Evolutionary conservation across 1,140 invertebrate species (phyloP).

Genomic region (Drosophila equinoxialis): DNA sequence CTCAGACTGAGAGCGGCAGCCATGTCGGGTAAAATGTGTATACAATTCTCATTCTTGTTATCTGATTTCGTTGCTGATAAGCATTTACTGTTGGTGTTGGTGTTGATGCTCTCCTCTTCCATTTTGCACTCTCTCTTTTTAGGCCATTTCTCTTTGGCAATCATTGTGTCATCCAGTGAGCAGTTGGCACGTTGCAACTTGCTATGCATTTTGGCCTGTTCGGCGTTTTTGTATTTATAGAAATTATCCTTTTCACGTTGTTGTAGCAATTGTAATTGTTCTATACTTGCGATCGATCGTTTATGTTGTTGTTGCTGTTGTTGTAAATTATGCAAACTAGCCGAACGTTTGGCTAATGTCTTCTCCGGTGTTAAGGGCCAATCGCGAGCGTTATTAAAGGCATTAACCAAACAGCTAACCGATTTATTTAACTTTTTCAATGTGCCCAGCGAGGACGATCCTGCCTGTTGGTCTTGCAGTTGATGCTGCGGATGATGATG

Average conservation of each 20-base stretch:
- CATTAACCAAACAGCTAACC: slow-evolving; percentile 73
- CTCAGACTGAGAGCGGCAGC: slow-evolving; percentile 44
- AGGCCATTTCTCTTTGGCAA: slow-evolving; percentile 18
- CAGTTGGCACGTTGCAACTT: slow-evolving; percentile 33
- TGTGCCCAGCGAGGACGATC: slow-evolving; percentile 51
- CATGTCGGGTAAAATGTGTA: neutral
- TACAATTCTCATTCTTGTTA: slow-evolving; percentile 28
- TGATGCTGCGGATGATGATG: slow-evolving; percentile 5
- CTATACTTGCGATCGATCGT: neutral
- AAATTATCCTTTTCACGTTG: slow-evolving; percentile 78
- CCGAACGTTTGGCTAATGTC: slow-evolving; percentile 58
- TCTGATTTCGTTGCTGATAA: slow-evolving; percentile 27
- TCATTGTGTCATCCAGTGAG: slow-evolving; percentile 7
- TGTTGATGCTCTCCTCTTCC: neutral
- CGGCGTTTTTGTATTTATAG: slow-evolving; percentile 82
- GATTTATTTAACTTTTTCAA: slow-evolving; percentile 74
- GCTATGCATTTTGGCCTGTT: slow-evolving; percentile 68
- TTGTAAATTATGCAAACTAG: slow-evolving; percentile 66
- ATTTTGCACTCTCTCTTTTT: neutral
- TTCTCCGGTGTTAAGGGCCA: slow-evolving; percentile 42
- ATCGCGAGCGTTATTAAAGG: slow-evolving; percentile 66
- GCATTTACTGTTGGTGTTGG: neutral
- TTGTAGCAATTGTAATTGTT: slow-evolving; percentile 14
- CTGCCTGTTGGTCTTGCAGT: neutral
- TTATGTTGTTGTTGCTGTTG: neutral